Evolutionary conservation across 2,113 vertebrate species (phyloP).

Genomic region (Salvelinus namaycush): DNA sequence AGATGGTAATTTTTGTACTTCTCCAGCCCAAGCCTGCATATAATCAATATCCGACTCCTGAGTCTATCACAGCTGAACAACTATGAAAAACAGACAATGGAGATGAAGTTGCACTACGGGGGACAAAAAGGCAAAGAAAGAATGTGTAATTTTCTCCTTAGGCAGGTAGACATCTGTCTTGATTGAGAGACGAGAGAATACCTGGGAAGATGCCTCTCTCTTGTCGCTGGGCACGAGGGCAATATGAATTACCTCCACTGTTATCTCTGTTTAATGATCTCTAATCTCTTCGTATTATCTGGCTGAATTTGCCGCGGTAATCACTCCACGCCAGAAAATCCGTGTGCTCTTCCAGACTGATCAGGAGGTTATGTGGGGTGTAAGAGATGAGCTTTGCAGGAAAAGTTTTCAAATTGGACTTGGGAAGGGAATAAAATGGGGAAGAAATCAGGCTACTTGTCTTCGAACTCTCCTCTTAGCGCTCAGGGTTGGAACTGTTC

Average conservation of each 20-base stretch:
- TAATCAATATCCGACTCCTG: not conserved
- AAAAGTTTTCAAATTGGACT: not conserved
- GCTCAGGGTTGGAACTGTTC: not conserved
- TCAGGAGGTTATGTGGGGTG: conserved; percentile 2
- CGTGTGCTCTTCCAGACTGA: not conserved
- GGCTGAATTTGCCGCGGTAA: not conserved
- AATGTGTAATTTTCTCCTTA: not conserved
- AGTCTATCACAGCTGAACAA: not conserved
- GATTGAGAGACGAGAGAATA: conserved; percentile 16
- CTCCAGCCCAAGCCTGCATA: not conserved
- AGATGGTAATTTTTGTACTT: not conserved
- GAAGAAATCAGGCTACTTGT: not conserved
- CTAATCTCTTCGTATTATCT: conserved; percentile 10
- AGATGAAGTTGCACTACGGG: not conserved
- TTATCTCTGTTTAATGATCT: conserved; percentile 6
- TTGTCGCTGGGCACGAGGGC: not conserved
- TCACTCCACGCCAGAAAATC: not conserved
- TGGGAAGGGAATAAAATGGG: not conserved
- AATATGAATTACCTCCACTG: conserved; percentile 17
- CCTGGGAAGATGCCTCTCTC: not conserved
- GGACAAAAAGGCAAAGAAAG: not conserved
- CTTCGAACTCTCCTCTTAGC: not conserved
- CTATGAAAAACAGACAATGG: not conserved
- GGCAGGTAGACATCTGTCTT: not conserved
- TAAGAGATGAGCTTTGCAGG: not conserved